Percentiles rank a stretch among this genome's conserved stretches.
phyloP scores from a whole-genome alignment of 1,140 invertebrate species.

The Coenobita brevimanus region DNA sequence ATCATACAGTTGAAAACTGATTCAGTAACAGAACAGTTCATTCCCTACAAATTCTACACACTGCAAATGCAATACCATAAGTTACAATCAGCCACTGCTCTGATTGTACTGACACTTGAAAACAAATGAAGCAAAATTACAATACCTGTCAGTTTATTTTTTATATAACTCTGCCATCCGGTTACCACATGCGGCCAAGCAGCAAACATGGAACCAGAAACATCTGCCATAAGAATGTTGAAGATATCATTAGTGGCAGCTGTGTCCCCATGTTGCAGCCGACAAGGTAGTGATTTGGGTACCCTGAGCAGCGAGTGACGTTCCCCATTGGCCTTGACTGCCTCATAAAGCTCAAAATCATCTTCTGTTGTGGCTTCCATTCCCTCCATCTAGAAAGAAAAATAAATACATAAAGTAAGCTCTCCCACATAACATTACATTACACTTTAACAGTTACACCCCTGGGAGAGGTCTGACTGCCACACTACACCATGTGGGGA shows the following conservation, averaged over 20 bases:
- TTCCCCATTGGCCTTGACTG: background rate
- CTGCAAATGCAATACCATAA: too few relatives aligned
- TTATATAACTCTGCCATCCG: constrained; percentile 52
- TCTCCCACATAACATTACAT: too few relatives aligned
- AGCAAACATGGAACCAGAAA: constrained; percentile 55
- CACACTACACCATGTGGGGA: too few relatives aligned
- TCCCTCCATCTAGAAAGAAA: too few relatives aligned
- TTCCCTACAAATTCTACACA: too few relatives aligned
- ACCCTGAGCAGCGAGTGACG: constrained; percentile 25
- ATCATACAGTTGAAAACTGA: too few relatives aligned
- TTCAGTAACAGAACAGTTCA: too few relatives aligned
- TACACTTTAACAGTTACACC: too few relatives aligned
- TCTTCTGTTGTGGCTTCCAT: background rate
- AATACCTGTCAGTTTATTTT: constrained; percentile 47
- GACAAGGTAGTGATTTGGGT: background rate
- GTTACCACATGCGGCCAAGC: constrained; percentile 40
- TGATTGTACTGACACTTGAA: background rate
- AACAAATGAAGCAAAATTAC: background rate
- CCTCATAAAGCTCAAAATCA: constrained; percentile 11
- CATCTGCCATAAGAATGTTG: constrained; percentile 66
- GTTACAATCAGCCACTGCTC: too few relatives aligned
- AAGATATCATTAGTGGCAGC: constrained; percentile 15
- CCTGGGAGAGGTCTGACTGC: too few relatives aligned
- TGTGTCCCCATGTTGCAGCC: background rate
- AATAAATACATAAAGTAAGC: too few relatives aligned